Evolutionary conservation across 2,113 vertebrate genomes (phyloP).

Genomic region (Pampusana beccarii): DNA sequence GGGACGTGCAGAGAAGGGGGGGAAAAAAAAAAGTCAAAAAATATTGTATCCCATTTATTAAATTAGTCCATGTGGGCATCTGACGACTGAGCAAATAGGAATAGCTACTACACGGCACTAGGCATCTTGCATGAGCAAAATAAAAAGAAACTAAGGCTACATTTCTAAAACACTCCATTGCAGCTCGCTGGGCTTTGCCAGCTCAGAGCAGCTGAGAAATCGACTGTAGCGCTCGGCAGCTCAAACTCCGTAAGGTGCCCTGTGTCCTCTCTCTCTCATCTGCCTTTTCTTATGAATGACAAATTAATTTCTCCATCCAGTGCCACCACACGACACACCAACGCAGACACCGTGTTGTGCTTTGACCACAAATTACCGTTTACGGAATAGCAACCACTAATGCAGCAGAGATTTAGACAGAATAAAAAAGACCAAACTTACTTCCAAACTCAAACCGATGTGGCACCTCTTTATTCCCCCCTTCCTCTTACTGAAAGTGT

Average conservation of each 20-base stretch:
- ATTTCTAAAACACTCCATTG: not conserved
- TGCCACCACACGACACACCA: not conserved
- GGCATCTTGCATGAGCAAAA: not conserved
- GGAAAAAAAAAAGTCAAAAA: constrained; percentile 34
- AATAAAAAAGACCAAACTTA: not conserved
- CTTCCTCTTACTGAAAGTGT: not conserved
- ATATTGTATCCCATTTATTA: constrained; percentile 37
- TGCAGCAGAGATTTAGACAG: not conserved
- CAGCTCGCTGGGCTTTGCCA: not conserved
- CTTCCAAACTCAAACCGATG: not conserved
- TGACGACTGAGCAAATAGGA: constrained; percentile 12
- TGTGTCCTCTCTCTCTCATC: not conserved
- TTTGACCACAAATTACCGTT: not conserved
- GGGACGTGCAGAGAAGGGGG: not conserved
- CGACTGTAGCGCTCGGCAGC: not conserved
- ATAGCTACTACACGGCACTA: not conserved
- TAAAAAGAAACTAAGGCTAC: not conserved
- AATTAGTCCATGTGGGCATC: not conserved
- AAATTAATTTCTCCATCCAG: not conserved
- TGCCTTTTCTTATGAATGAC: not conserved
- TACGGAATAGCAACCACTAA: not conserved
- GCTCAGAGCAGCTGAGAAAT: not conserved
- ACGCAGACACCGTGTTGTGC: not conserved
- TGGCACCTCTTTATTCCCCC: not conserved
- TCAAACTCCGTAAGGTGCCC: not conserved